Evolutionary conservation across 2,888 invertebrate species (phyloP).

Genomic region (Mallateleia sp.): DNA sequence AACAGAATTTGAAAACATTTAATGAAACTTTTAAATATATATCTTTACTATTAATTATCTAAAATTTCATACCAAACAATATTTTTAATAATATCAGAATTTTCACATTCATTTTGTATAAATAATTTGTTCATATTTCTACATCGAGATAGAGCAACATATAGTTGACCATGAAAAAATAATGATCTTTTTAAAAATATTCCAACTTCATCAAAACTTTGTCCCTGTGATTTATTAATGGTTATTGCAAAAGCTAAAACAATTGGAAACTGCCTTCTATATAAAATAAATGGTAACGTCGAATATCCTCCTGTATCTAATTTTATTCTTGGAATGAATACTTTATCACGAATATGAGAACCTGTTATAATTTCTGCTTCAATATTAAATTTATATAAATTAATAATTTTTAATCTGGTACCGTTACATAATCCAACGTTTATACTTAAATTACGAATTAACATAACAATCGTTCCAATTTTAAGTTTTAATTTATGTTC

Average conservation of each 20-base stretch:
- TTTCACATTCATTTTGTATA: too few species aligned
- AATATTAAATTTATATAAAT: neutral
- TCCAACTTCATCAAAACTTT: slow-evolving; percentile 15
- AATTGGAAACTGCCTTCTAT: slow-evolving; percentile 27
- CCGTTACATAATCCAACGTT: neutral
- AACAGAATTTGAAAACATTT: too few species aligned
- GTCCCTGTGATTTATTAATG: slow-evolving; percentile 34
- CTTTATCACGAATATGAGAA: neutral
- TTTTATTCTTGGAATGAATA: neutral
- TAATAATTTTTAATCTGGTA: neutral
- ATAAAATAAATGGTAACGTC: neutral
- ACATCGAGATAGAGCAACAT: slow-evolving; percentile 20
- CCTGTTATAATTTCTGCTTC: neutral
- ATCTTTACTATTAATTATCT: too few species aligned
- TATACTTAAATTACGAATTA: neutral
- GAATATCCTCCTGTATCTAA: neutral
- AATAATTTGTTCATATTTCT: neutral
- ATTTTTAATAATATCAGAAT: too few species aligned
- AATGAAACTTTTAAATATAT: too few species aligned
- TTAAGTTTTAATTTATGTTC: neutral
- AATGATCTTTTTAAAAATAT: slow-evolving; percentile 6
- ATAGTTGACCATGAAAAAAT: slow-evolving; percentile 32
- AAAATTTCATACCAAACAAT: too few species aligned
- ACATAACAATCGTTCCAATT: neutral
- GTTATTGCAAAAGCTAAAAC: slow-evolving; percentile 18